phyloP scores from a whole-genome alignment of 30 jellyfish, hydroid and myxozoan genomes.

The Chrysaora quinquecirrha region DNA sequence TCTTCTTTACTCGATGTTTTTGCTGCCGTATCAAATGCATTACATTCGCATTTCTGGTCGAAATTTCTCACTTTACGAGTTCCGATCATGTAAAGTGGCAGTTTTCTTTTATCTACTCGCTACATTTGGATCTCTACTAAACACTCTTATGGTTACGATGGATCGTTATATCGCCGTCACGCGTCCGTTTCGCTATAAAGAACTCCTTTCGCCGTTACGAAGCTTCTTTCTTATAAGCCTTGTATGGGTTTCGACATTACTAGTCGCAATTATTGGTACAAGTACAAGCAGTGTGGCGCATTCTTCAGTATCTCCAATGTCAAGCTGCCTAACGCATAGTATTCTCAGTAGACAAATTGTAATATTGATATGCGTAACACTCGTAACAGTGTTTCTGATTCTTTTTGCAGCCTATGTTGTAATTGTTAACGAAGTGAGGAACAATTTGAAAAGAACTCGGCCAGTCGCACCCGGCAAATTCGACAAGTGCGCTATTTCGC shows the following conservation, averaged over 20 bases:
- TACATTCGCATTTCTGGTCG: not conserved
- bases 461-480: not conserved
- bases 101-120: conserved; percentile 27
- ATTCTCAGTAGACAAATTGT: not conserved
- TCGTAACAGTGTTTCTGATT: not conserved
- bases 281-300: not conserved
- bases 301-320: not conserved
- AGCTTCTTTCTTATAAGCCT: not conserved
- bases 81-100: conserved; percentile 1
- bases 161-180: conserved; percentile 50
- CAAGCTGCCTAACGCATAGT: conserved; percentile 9
- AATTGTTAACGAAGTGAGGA: conserved; percentile 30
- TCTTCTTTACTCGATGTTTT: not conserved
- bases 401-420: conserved; percentile 5
- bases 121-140: conserved; percentile 6
- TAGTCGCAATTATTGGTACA: conserved; percentile 3
- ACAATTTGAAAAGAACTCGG: conserved; percentile 18
- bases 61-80: not conserved
- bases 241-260: conserved; percentile 1
- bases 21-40: conserved; percentile 14
- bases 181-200: conserved; percentile 28
- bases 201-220: conserved; percentile 12
- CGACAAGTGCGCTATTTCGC: not conserved
- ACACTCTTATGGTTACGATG: conserved; percentile 32
- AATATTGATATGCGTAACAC: not conserved